These are phyloP conservation scores for Drosophila fuyamai DNA, from an alignment of 1,140 invertebrate genomes.

Conservation along the genomic window DNA sequence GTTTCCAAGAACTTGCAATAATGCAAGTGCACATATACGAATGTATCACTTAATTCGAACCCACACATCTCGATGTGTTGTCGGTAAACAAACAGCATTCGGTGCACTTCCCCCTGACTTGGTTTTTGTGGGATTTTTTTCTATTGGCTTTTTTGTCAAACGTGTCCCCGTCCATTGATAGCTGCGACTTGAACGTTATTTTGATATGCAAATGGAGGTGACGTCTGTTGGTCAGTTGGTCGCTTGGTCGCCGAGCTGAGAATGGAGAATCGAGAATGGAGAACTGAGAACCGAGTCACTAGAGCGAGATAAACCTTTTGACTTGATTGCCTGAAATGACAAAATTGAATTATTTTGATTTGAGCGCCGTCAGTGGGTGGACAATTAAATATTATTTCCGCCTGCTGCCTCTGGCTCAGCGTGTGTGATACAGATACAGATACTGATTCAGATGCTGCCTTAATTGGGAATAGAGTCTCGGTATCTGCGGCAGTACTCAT, in stretches of 20 bases:
- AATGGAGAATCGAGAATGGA: constrained; percentile 1
- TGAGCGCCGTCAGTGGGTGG: constrained; percentile 76
- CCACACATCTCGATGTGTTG: constrained; percentile 26
- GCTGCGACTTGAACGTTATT: constrained; percentile 13
- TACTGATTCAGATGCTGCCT: constrained; percentile 30
- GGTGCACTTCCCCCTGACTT: constrained; percentile 17
- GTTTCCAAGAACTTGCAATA: constrained; percentile 38
- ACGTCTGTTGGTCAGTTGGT: constrained; percentile 36
- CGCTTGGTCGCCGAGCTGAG: constrained; percentile 1
- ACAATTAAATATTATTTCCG: constrained; percentile 82
- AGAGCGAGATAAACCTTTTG: constrained; percentile 67
- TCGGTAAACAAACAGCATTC: constrained; percentile 30
- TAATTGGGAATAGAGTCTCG: constrained; percentile 42
- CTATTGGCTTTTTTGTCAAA: constrained; percentile 1
- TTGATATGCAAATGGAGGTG: constrained; percentile 49
- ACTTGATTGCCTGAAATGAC: constrained; percentile 80
- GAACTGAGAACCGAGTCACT: constrained; percentile 31
- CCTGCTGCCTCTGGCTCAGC: constrained; percentile 45
- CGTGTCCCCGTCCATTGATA: constrained; percentile 34
- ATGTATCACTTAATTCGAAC: constrained; percentile 9
- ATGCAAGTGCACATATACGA: background rate
- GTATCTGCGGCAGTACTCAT: constrained; percentile 2
- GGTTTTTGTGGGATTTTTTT: constrained; percentile 3
- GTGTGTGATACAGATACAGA: constrained; percentile 13
- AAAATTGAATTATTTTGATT: constrained; percentile 84